These are phyloP conservation scores for Chrysemys picta DNA, from an alignment of 2,113 vertebrate genomes.

Conservation along the genomic window DNA sequence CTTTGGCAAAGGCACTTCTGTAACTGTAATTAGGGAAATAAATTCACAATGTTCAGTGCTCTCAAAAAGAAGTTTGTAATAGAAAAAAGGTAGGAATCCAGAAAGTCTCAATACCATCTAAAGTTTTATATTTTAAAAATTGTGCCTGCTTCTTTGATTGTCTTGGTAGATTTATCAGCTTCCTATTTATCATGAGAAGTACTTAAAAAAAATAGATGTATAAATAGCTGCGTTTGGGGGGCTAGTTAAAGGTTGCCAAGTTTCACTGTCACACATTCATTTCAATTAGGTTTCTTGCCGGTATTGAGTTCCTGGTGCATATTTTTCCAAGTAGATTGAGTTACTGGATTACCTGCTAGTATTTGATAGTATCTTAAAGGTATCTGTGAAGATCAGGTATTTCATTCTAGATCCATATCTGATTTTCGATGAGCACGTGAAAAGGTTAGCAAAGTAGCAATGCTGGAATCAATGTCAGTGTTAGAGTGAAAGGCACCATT, in stretches of 20 bases:
- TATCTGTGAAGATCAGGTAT: background rate
- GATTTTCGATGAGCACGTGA: background rate
- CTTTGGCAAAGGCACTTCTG: background rate
- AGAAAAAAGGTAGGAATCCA: conserved; percentile 15
- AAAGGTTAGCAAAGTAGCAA: background rate
- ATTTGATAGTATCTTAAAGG: conserved; percentile 9
- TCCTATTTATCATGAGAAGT: background rate
- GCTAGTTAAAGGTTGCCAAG: background rate
- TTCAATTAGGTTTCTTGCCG: background rate
- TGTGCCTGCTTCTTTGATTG: background rate
- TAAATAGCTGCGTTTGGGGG: background rate
- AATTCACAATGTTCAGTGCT: background rate
- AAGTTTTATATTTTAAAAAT: conserved; percentile 4
- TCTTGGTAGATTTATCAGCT: background rate
- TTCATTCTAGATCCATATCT: background rate
- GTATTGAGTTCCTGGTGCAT: background rate
- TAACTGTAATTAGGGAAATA: background rate
- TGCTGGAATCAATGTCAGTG: background rate
- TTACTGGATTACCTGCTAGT: background rate
- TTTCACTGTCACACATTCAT: background rate
- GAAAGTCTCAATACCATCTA: background rate
- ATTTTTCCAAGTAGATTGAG: background rate
- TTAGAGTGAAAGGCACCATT: background rate
- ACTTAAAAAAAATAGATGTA: background rate
- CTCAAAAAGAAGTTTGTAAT: background rate